Percentiles rank a stretch among this genome's conserved stretches.
Evolutionary conservation across 1,140 invertebrate genomes (phyloP).

Genomic region (Ruditapes philippinarum): DNA sequence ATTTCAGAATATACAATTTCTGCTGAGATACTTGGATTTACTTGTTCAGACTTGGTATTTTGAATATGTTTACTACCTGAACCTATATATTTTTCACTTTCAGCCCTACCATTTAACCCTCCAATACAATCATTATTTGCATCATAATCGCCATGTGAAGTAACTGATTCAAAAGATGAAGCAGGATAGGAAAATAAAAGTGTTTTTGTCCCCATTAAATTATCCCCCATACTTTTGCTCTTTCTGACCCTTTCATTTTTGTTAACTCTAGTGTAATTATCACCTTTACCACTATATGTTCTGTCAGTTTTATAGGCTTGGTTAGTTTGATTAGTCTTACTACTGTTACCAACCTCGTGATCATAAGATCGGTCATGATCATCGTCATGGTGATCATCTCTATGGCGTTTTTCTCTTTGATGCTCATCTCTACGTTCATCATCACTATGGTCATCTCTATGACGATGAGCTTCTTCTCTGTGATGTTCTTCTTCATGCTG

Average conservation of each 20-base stretch:
- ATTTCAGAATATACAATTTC: slow-evolving; percentile 24
- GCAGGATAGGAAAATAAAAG: slow-evolving; percentile 56
- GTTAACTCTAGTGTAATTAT: neutral
- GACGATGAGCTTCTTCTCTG: neutral
- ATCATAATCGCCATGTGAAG: slow-evolving; percentile 51
- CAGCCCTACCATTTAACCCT: neutral
- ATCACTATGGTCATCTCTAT: neutral
- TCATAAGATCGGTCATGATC: neutral
- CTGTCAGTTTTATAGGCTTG: neutral
- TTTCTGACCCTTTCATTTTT: neutral
- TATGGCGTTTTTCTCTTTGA: slow-evolving; percentile 1
- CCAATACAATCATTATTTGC: neutral
- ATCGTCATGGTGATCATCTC: neutral
- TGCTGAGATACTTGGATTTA: slow-evolving; percentile 29
- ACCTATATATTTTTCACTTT: slow-evolving; percentile 8
- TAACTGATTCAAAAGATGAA: slow-evolving; percentile 47
- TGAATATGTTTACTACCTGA: neutral
- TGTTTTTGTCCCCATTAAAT: neutral
- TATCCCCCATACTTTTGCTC: neutral
- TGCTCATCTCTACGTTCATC: neutral
- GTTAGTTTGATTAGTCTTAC: slow-evolving; percentile 39
- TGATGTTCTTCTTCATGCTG: slow-evolving; percentile 34
- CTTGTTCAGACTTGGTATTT: neutral
- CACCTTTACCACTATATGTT: neutral
- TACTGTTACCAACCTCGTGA: slow-evolving; percentile 46